Evolutionary conservation across 2,113 vertebrate species (phyloP).

Genomic region (Leptobrachium ailaonicum): DNA sequence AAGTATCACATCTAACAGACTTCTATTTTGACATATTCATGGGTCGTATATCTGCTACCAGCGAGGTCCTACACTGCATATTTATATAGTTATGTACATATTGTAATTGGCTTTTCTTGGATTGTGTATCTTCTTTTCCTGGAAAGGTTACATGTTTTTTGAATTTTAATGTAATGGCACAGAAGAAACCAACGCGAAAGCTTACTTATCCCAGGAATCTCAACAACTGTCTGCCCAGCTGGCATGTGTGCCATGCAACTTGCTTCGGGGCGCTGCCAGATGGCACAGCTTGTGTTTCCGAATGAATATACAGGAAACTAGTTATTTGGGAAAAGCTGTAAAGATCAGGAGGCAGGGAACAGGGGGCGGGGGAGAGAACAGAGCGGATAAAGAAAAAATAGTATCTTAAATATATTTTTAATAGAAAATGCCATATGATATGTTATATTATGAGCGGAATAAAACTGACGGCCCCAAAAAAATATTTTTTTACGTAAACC

Average conservation of each 20-base stretch:
- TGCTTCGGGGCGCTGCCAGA: conserved; percentile 30
- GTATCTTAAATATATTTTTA: neutral
- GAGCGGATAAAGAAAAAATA: too few relatives aligned
- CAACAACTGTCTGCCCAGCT: conserved; percentile 33
- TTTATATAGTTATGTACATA: conserved; percentile 23
- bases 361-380: neutral
- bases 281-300: conserved; percentile 36
- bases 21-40: too few relatives aligned
- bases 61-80: neutral
- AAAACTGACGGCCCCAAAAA: too few relatives aligned
- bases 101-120: conserved; percentile 3
- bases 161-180: conserved; percentile 39
- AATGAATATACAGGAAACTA: conserved; percentile 24
- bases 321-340: conserved; percentile 11
- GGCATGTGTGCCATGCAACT: conserved; percentile 20
- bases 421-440: neutral
- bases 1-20: too few relatives aligned
- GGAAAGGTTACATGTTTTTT: conserved; percentile 40
- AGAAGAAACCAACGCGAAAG: conserved; percentile 16
- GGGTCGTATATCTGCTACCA: neutral
- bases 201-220: conserved; percentile 16
- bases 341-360: conserved; percentile 20
- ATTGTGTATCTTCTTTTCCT: neutral
- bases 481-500: too few relatives aligned
- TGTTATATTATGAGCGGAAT: neutral